Percentiles rank a stretch among this genome's conserved stretches.
Conservation (phyloP, 2,797 vertebrate genomes). For the Kryptopterus vitreolus region DNA sequence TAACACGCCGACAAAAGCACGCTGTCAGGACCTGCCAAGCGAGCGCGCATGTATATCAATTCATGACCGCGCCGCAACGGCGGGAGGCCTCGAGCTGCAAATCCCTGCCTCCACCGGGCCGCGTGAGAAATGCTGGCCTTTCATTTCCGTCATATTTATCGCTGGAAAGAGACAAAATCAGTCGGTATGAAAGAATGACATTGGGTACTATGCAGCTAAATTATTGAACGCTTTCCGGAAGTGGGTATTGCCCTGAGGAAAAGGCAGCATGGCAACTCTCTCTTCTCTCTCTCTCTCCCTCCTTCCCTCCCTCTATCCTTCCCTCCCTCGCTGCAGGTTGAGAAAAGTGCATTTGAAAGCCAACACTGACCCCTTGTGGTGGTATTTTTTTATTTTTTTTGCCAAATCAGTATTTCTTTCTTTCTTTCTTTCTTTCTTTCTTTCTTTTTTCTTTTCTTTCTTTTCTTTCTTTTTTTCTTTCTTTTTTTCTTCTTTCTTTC, state of each 20-base stretch:
- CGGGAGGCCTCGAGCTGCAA: conserved; percentile 37
- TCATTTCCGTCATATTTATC: conserved; percentile 46
- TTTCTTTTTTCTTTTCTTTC: too few species aligned
- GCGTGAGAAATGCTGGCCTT: conserved; percentile 39
- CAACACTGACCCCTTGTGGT: conserved; percentile 59
- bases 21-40: conserved; percentile 36
- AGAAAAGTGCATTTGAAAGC: conserved; percentile 22
- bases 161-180: conserved; percentile 39
- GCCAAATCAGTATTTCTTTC: neutral
- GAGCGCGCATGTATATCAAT: conserved; percentile 39
- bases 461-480: too few species aligned
- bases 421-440: neutral
- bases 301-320: too few species aligned
- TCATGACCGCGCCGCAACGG: conserved; percentile 47
- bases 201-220: conserved; percentile 40
- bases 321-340: conserved; percentile 46
- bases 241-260: conserved; percentile 18
- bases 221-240: conserved; percentile 34
- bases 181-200: conserved; percentile 50
- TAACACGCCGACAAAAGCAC: conserved; percentile 41
- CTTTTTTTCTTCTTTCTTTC: neutral
- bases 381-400: neutral
- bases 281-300: too few species aligned
- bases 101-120: neutral
- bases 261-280: conserved; percentile 17